Conservation (phyloP, 1,140 invertebrate genomes). For the Pemphigus obesinymphae region DNA sequence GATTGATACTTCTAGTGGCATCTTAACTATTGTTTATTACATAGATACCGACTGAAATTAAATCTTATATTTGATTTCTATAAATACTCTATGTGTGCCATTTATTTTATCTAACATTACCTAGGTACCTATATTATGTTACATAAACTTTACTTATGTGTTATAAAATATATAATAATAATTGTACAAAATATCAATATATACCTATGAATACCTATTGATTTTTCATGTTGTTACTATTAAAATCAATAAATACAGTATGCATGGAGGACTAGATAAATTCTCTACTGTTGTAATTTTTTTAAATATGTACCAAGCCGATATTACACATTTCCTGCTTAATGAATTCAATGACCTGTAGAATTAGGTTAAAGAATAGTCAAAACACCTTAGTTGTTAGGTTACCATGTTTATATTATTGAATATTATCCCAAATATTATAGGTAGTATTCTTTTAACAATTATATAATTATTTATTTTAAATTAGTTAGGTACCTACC, state of each 20-base stretch:
- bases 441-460: background rate
- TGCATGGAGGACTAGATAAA: background rate
- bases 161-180: background rate
- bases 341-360: slow-evolving; percentile 22
- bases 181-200: background rate
- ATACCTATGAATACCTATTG: no score
- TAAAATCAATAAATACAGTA: slow-evolving; percentile 21
- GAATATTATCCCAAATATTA: no score
- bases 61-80: background rate
- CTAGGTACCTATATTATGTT: background rate
- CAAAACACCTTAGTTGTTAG: slow-evolving; percentile 3
- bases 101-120: background rate
- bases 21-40: no score
- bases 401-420: background rate
- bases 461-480: background rate
- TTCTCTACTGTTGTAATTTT: background rate
- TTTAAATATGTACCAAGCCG: background rate
- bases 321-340: slow-evolving; percentile 16
- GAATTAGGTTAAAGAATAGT: slow-evolving; percentile 20
- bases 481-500: no score
- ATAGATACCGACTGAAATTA: background rate
- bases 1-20: no score
- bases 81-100: background rate
- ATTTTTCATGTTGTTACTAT: background rate
- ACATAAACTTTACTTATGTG: background rate